Evolutionary conservation across 2,888 invertebrate genomes (phyloP).

Genomic region (Galerucella pusilla): DNA sequence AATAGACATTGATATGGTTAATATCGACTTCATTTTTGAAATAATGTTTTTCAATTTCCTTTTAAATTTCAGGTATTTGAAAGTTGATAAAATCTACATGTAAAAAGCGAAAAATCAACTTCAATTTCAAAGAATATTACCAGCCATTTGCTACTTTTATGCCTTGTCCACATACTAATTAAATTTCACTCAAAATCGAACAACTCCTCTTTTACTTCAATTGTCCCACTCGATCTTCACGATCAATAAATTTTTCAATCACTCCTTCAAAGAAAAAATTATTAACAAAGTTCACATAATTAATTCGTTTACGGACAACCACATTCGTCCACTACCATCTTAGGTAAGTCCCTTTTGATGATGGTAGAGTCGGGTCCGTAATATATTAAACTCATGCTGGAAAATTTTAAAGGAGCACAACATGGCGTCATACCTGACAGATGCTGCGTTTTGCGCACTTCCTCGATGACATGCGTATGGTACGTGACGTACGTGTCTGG

Average conservation of each 20-base stretch:
- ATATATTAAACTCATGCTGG: slow-evolving; percentile 92
- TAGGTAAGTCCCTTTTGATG: slow-evolving; percentile 92
- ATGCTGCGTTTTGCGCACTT: slow-evolving; percentile 82
- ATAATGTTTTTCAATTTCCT: no score
- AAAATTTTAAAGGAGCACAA: slow-evolving; percentile 92
- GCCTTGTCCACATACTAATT: background rate
- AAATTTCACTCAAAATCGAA: background rate
- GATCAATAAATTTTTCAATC: slow-evolving; percentile 36
- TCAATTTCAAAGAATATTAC: no score
- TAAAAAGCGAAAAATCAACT: no score
- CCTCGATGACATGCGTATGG: slow-evolving; percentile 92
- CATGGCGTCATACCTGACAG: slow-evolving; percentile 87
- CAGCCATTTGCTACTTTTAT: background rate
- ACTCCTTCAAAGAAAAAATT: slow-evolving; percentile 18
- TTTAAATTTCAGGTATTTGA: no score
- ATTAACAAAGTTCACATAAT: slow-evolving; percentile 19
- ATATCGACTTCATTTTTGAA: no score
- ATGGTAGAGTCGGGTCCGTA: slow-evolving; percentile 90
- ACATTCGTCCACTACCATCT: slow-evolving; percentile 97
- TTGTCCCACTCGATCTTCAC: background rate
- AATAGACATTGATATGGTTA: no score
- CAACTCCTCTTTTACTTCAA: background rate
- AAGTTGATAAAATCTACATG: no score
- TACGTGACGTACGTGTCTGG: slow-evolving; percentile 87
- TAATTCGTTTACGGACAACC: slow-evolving; percentile 80